Conservation (phyloP, 2,888 invertebrate species). For the Prosapia bicincta region DNA sequence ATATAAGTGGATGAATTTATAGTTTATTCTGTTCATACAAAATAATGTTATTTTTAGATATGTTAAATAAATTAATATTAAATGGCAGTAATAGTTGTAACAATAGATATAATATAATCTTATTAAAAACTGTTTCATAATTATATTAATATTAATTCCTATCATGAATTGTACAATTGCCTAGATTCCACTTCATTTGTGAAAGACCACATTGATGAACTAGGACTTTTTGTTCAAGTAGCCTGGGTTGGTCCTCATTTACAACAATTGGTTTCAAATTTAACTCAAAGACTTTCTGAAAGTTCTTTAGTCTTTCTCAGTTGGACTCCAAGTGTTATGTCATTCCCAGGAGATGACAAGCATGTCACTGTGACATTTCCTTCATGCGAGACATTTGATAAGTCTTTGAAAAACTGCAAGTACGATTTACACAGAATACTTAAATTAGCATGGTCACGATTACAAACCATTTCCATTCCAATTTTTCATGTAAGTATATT, state of each 20-base stretch:
- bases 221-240: conserved; percentile 60
- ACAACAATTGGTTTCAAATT: conserved; percentile 43
- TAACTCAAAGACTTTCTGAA: conserved; percentile 22
- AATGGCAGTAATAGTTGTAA: no score
- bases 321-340: conserved; percentile 61
- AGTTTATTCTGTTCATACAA: no score
- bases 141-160: no score
- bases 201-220: conserved; percentile 56
- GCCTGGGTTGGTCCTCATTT: conserved; percentile 65
- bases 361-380: conserved; percentile 60
- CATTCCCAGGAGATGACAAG: conserved; percentile 51
- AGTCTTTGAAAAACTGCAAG: conserved; percentile 51
- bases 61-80: no score
- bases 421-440: conserved; percentile 66
- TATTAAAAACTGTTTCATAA: no score
- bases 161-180: no score
- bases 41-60: no score
- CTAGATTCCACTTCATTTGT: conserved; percentile 42
- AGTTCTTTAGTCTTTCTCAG: conserved; percentile 58
- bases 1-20: no score
- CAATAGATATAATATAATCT: no score
- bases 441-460: conserved; percentile 61
- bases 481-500: conserved; percentile 47
- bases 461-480: conserved; percentile 53
- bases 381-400: conserved; percentile 53